Evolutionary conservation across 2,113 vertebrate species (phyloP).

Genomic region (Cheirogaleus medius): DNA sequence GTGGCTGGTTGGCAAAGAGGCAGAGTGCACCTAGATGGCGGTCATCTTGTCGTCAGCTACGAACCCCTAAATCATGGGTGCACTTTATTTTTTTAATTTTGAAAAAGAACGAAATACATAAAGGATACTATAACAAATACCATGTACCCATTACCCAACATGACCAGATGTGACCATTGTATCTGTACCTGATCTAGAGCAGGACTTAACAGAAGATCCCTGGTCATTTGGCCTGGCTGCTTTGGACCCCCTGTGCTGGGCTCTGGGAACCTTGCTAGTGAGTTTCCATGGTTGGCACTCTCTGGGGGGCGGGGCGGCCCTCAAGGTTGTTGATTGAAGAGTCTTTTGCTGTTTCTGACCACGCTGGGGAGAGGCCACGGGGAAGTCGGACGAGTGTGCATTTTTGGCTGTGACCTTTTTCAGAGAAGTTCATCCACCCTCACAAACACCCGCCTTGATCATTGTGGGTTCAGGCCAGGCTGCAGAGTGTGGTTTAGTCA

Average conservation of each 20-base stretch:
- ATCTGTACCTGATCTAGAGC: neutral
- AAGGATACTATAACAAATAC: neutral
- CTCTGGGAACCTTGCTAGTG: neutral
- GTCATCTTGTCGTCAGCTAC: accelerated
- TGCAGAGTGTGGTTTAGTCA: neutral
- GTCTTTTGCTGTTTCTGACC: neutral
- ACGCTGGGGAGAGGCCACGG: neutral
- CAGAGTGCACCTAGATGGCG: neutral
- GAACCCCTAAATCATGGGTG: neutral
- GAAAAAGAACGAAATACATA: neutral
- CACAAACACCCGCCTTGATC: neutral
- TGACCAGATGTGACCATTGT: neutral
- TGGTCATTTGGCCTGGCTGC: neutral
- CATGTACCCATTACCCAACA: neutral
- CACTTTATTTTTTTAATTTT: neutral
- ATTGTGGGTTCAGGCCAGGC: neutral
- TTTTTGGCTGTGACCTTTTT: neutral
- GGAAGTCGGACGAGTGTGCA: neutral
- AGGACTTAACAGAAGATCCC: neutral
- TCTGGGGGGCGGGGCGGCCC: too few species aligned
- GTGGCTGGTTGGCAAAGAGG: neutral
- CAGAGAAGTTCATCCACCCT: neutral
- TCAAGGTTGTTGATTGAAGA: neutral
- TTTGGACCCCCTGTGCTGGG: neutral
- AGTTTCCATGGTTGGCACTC: neutral